Base-by-base conservation (phyloP, 2,888 invertebrate species). In the Lamellibrachia satsuma region DNA sequence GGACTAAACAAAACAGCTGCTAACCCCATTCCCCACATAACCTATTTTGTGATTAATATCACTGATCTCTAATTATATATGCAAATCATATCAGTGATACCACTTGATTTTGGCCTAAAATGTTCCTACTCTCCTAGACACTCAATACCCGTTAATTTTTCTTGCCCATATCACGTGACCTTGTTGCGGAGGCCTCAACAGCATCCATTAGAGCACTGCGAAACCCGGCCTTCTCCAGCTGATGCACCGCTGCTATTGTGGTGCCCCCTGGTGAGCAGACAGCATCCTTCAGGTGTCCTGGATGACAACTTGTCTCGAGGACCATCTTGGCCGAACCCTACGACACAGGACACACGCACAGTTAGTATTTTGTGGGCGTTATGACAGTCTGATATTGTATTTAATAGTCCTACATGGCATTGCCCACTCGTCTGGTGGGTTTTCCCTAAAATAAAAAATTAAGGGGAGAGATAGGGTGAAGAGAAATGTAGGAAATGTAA, bases 231-330 rank as follows among this genome's bases (percentile, higher is more conserved):
- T 97, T 97, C 97, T 99, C 99, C 93, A 99, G 97, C 95, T 98
- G 97, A 95, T 98, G 98, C 91, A 99, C 97, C 22, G 98, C 99
- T 93, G 98, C 98, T 22, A 99, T 98, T 0, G 99, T 99, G 15
- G 98, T 98, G 15, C 97, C 97, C 6, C 98, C 98, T 0, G 99
- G 99, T 92, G 99, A 99, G 8, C 98, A 98, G 0, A 99, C 99
- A 94, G 98, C 98, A 95, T 99, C 99, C 96, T 98, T 99, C 92
- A 99, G 97, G 75, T 97, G 97, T 0, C 98, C 99, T 0, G 99
- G 99, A 96, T 99, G 99, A 0, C 97, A 97, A 0, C 97, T 97
- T 0, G 98, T 97, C 11, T 98, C 97, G 93, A 98, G 97, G 52
- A 98, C 98, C 98, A 99, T 98, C 93, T 97, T 97, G 0, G 98